Evolutionary conservation across 2,888 invertebrate species (phyloP).

Genomic region (Euclidia mi): DNA sequence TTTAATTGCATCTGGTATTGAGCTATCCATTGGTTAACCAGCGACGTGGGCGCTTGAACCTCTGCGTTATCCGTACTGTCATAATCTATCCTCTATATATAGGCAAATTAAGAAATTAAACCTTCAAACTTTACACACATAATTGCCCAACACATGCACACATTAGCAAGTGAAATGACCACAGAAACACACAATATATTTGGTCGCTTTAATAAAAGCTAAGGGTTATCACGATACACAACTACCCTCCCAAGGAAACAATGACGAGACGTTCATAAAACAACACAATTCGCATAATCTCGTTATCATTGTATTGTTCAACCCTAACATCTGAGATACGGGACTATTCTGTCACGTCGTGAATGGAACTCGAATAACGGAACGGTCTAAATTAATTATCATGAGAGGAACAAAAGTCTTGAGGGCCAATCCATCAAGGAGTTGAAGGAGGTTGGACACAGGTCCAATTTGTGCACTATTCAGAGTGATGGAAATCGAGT

Average conservation of each 20-base stretch:
- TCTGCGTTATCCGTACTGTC: too few species aligned
- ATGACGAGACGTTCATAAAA: slow-evolving; percentile 48
- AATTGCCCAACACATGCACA: not conserved
- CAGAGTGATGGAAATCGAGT: slow-evolving; percentile 32
- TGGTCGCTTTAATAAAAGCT: slow-evolving; percentile 15
- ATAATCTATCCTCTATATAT: too few species aligned
- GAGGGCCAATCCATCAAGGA: slow-evolving; percentile 71
- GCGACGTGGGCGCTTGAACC: too few species aligned
- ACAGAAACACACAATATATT: slow-evolving; percentile 23
- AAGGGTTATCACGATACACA: slow-evolving; percentile 31
- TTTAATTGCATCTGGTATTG: too few species aligned
- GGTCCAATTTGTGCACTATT: slow-evolving; percentile 61
- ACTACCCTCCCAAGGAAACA: slow-evolving; percentile 47
- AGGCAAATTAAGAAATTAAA: too few species aligned
- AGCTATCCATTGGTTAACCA: too few species aligned
- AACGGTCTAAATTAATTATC: slow-evolving; percentile 74
- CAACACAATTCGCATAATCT: slow-evolving; percentile 54
- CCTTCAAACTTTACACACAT: too few species aligned
- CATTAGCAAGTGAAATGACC: not conserved
- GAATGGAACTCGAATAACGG: slow-evolving; percentile 60
- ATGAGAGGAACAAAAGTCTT: slow-evolving; percentile 73
- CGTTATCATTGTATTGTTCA: slow-evolving; percentile 54
- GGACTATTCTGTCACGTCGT: slow-evolving; percentile 49
- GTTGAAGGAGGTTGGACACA: slow-evolving; percentile 70
- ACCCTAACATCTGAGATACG: slow-evolving; percentile 53